A percentile compares a stretch with the other conserved stretches of the same genome.
phyloP scores from a whole-genome alignment of 2,113 vertebrate genomes.

The Hystrix cristata region DNA sequence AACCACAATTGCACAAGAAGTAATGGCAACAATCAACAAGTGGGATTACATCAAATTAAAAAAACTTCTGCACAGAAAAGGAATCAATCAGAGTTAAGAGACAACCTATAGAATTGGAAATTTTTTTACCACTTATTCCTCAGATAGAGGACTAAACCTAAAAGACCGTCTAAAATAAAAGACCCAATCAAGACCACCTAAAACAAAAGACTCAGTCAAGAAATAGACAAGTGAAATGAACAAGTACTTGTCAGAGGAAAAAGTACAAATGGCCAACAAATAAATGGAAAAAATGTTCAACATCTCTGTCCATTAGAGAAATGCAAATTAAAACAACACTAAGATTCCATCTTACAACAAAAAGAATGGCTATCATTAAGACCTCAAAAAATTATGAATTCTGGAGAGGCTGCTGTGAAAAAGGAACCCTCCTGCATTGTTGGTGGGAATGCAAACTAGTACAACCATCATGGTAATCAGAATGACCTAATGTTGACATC shows the following conservation, averaged over 20 bases:
- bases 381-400: not conserved
- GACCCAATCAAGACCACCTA: not conserved
- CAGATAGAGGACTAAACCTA: not conserved
- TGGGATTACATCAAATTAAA: not conserved
- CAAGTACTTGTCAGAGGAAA: not conserved
- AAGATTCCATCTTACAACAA: not conserved
- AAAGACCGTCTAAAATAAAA: not conserved
- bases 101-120: not conserved
- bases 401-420: not conserved
- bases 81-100: not conserved
- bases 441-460: not conserved
- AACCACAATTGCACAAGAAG: not conserved
- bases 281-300: not conserved
- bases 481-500: not conserved
- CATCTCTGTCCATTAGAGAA: not conserved
- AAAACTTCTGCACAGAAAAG: not conserved
- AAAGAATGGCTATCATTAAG: not conserved
- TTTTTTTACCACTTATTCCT: not conserved
- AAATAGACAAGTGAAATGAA: not conserved
- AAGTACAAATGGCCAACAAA: not conserved
- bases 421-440: not conserved
- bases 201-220: not conserved
- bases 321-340: not conserved
- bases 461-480: not conserved
- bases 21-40: not conserved